These are phyloP conservation scores for Argopecten irradians DNA, from an alignment of 1,140 invertebrate species.

Conservation along the genomic window DNA sequence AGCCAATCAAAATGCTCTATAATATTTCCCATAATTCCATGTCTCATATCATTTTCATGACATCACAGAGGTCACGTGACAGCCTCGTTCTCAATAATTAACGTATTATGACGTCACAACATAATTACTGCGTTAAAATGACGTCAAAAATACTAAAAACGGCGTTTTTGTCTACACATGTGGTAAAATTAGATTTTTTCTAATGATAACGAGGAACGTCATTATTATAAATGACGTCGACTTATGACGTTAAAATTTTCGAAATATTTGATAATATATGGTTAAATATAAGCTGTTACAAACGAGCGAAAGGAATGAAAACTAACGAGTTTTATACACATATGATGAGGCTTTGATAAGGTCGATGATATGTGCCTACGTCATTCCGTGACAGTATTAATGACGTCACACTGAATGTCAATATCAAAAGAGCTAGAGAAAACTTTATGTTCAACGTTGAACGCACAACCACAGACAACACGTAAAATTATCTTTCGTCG, in stretches of 20 bases:
- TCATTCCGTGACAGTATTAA: neutral
- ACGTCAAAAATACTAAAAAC: neutral
- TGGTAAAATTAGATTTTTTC: neutral
- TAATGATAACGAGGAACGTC: neutral
- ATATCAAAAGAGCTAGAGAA: too few species aligned
- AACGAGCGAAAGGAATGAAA: too few species aligned
- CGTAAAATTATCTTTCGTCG: too few species aligned
- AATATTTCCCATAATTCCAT: neutral
- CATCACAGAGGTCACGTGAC: constrained; percentile 5
- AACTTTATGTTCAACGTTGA: too few species aligned
- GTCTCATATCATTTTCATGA: neutral
- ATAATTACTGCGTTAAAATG: neutral
- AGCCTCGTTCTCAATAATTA: neutral
- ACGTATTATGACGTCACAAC: neutral
- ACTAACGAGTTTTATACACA: too few species aligned
- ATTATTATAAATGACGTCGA: neutral
- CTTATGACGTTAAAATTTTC: neutral
- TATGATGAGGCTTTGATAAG: neutral
- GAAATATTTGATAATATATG: neutral
- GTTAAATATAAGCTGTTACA: neutral
- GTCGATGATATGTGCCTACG: neutral
- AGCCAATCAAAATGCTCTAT: neutral
- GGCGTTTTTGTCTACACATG: neutral
- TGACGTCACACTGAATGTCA: neutral
- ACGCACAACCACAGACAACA: too few species aligned